A percentile compares a stretch with the other conserved stretches of the same genome.
These are phyloP conservation scores for Chiloscyllium plagiosum DNA, from an alignment of 2,113 vertebrate genomes.

Conservation along the genomic window DNA sequence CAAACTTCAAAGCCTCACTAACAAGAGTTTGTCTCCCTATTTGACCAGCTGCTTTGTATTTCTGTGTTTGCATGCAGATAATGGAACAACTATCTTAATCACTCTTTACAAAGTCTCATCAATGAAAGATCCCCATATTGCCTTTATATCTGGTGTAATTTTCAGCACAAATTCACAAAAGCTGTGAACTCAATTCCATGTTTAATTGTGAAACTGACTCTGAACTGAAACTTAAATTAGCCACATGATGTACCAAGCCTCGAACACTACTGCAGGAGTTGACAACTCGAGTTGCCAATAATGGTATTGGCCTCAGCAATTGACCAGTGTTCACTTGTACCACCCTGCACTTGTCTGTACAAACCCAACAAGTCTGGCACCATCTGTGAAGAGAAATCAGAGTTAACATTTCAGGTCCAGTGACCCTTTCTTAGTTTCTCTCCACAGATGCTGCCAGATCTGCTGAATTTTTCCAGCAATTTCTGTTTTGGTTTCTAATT, in stretches of 20 bases:
- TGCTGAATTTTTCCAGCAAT: too few species aligned
- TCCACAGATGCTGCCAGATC: too few species aligned
- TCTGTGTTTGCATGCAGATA: not conserved
- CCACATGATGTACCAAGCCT: not conserved
- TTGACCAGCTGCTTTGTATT: not conserved
- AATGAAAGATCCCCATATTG: not conserved
- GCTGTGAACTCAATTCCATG: not conserved
- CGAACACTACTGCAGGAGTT: not conserved
- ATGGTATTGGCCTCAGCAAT: not conserved
- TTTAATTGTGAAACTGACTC: not conserved
- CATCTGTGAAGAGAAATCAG: too few species aligned
- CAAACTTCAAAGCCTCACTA: not conserved
- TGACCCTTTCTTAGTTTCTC: too few species aligned
- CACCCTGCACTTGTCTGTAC: not conserved
- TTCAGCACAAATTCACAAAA: not conserved
- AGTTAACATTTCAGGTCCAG: too few species aligned
- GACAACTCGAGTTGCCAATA: not conserved
- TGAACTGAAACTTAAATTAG: not conserved
- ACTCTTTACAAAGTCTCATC: not conserved
- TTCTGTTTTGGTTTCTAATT: too few species aligned
- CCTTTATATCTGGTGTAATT: not conserved
- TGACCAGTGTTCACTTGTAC: not conserved
- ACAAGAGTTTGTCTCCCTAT: not conserved
- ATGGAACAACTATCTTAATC: not conserved
- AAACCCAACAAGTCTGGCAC: too few species aligned